Conservation (phyloP, 2,113 vertebrate genomes). For the Ictidomys tridecemlineatus region DNA sequence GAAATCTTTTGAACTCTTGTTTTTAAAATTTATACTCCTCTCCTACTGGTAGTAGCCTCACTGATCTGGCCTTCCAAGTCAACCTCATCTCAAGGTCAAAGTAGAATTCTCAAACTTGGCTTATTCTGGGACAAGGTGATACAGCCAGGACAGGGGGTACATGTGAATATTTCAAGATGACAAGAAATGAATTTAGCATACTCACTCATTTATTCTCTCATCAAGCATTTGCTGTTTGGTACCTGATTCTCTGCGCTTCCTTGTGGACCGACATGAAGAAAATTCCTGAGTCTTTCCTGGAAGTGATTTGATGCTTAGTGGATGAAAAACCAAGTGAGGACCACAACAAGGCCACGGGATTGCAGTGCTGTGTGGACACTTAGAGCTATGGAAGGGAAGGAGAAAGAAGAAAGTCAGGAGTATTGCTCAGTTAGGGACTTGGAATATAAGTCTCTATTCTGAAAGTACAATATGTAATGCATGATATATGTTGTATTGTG, state of each 20-base stretch:
- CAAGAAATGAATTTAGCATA: background rate
- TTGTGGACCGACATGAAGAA: background rate
- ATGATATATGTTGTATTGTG: no score
- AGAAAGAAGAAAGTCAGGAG: background rate
- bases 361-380: background rate
- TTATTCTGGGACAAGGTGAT: background rate
- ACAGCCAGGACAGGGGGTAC: fast-evolving
- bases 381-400: background rate
- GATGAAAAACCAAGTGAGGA: background rate
- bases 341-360: fast-evolving
- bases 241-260: background rate
- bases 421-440: background rate
- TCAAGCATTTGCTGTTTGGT: background rate
- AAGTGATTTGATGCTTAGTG: background rate
- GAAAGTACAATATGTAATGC: background rate
- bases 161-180: no score
- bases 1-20: background rate
- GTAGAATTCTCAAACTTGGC: background rate
- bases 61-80: background rate
- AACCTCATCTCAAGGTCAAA: background rate
- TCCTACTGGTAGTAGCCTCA: background rate
- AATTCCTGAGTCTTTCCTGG: background rate
- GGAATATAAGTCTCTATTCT: background rate
- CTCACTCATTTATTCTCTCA: background rate
- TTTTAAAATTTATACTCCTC: background rate